Conservation (phyloP, 2,888 invertebrate species). For the Diaperis boleti region DNA sequence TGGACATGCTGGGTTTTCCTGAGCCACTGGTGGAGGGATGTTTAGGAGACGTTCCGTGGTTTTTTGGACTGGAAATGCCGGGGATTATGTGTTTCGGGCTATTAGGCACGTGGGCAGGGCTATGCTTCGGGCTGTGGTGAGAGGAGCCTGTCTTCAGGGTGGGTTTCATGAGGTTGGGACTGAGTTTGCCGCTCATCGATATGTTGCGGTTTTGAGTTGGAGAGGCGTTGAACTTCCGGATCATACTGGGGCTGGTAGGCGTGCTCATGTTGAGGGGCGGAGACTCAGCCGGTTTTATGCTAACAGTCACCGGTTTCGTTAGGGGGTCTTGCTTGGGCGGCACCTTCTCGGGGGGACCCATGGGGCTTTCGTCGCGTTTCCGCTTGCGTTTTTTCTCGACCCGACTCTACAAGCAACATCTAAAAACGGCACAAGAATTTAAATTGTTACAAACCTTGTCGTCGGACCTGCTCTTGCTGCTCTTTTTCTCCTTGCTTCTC, state of each 20-base stretch:
- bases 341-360: conserved; percentile 87
- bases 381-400: conserved; percentile 80
- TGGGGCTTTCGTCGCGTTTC: conserved; percentile 82
- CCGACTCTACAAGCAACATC: conserved; percentile 61
- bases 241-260: conserved; percentile 75
- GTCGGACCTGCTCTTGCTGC: conserved; percentile 62
- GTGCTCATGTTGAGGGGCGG: conserved; percentile 68
- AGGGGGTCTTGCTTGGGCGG: conserved; percentile 72
- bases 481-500: conserved; percentile 66
- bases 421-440: background rate
- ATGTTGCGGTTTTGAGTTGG: conserved; percentile 77
- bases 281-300: conserved; percentile 77
- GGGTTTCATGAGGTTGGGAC: conserved; percentile 70
- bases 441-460: conserved; percentile 51
- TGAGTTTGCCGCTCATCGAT: conserved; percentile 72
- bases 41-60: conserved; percentile 82
- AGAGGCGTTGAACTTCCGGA: conserved; percentile 79
- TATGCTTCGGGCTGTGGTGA: conserved; percentile 80
- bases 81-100: conserved; percentile 79
- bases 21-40: conserved; percentile 76
- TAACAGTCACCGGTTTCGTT: conserved; percentile 79
- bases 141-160: conserved; percentile 69
- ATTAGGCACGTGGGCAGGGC: conserved; percentile 75
- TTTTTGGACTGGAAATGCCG: conserved; percentile 81
- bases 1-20: conserved; percentile 91